Evolutionary conservation across 2,888 invertebrate species (phyloP), one percentile per base, ranked within the genome.

Genomic region (Muscina levida): DNA sequence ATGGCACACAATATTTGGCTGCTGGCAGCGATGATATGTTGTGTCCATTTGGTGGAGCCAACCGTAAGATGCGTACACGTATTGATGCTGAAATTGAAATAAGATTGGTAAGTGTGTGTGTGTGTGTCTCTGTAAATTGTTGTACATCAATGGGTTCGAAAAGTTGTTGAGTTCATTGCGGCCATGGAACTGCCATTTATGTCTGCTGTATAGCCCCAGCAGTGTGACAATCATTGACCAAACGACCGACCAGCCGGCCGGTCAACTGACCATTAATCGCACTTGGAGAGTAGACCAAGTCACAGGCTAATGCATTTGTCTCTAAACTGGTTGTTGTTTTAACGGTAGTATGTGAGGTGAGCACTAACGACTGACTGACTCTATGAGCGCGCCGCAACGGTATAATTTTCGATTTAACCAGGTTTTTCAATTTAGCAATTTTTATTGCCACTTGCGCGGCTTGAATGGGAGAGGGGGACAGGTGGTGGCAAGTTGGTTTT

Each of bases 11-110:
- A 65, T 48, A 70, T 59, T 67, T 72, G 72, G 83, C 82, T 83
- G 82, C 82, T 82, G 84, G 83, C 81, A 86, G 87, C 83, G 93
- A 94, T 83, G 93, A 93, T 86, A 92, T 95, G 85, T 92, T 95
- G 85, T 96, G 96, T 92, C 95, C 96, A 85, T 93, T 96, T 86
- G 94, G 95, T 84, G 42, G 62, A 68, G 93, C 93, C 88, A 92
- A 94, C 87, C 92, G 93, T 88, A 93, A 92, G 86, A 93, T 95
- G 86, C 93, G 93, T 86, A 94, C 93, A 87, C 93, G 93, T 88
- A 92, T 95, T 83, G 94, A 95, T 89, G 94, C 96, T 85, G 97
- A 97, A 89, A 97, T 97, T 87, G 97, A 97, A 92, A 96, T 96
- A 80, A 93, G 95, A 91, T 93, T 96, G 93, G 97, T 97, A 91